phyloP scores from a whole-genome alignment of 2,888 invertebrate species.

The Epistrophella euchroma region DNA sequence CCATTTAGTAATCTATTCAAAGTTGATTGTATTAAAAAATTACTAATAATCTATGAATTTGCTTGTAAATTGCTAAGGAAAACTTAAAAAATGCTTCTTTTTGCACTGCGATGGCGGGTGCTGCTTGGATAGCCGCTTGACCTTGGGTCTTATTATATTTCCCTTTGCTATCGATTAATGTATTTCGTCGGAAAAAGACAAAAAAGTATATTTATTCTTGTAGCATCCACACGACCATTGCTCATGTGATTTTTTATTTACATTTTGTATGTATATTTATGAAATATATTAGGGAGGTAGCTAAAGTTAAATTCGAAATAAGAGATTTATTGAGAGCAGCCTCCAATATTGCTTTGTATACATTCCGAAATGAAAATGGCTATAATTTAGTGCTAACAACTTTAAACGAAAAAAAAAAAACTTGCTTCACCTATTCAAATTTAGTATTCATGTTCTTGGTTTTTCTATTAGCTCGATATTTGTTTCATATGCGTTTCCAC shows the following conservation, averaged over 20 bases:
- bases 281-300: not conserved
- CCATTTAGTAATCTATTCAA: not conserved
- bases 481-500: too few relatives aligned
- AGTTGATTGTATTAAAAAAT: not conserved
- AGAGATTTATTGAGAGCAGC: not conserved
- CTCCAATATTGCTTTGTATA: not conserved
- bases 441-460: too few relatives aligned
- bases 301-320: not conserved
- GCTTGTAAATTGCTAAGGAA: not conserved
- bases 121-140: conserved; percentile 34
- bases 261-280: not conserved
- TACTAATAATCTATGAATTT: not conserved
- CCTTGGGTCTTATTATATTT: conserved; percentile 46
- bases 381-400: not conserved
- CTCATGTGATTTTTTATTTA: not conserved
- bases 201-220: not conserved
- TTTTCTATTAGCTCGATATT: too few relatives aligned
- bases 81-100: not conserved
- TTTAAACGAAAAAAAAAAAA: too few relatives aligned
- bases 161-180: conserved; percentile 45
- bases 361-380: not conserved
- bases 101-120: not conserved
- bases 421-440: too few relatives aligned
- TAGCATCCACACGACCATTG: not conserved
- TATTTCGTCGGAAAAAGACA: conserved; percentile 2